Evolutionary conservation across 2,888 invertebrate genomes (phyloP).

Genomic region (Trissolcus brochymenae): DNA sequence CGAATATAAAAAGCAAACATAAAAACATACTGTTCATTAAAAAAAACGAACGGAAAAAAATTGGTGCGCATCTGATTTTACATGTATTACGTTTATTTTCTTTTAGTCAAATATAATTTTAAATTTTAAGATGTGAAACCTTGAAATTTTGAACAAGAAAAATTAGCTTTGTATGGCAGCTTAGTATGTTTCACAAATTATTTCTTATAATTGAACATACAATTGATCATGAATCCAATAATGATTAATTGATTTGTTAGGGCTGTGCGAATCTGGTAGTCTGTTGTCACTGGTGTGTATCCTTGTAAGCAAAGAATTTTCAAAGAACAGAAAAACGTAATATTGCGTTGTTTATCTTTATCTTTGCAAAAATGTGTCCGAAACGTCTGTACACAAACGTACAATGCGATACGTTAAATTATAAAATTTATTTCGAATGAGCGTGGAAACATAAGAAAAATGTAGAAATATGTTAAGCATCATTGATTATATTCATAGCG

Average conservation of each 20-base stretch:
- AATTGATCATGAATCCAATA: slow-evolving; percentile 67
- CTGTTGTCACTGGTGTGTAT: slow-evolving; percentile 62
- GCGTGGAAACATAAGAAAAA: slow-evolving; percentile 61
- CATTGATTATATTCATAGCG: slow-evolving; percentile 71
- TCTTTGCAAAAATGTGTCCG: slow-evolving; percentile 28
- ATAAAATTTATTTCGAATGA: slow-evolving; percentile 69
- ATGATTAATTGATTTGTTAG: slow-evolving; percentile 72
- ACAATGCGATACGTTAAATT: slow-evolving; percentile 51
- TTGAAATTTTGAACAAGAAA: not conserved
- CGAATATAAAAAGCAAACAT: slow-evolving; percentile 1
- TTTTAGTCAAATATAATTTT: slow-evolving; percentile 1
- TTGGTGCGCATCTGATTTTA: too few species aligned
- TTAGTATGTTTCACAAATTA: slow-evolving; percentile 45
- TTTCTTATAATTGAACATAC: slow-evolving; percentile 60
- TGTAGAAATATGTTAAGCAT: slow-evolving; percentile 70
- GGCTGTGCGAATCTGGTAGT: slow-evolving; percentile 75
- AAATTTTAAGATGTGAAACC: slow-evolving; percentile 9
- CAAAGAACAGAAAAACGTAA: slow-evolving; percentile 38
- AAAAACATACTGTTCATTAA: slow-evolving; percentile 6
- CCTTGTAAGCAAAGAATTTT: slow-evolving; percentile 52
- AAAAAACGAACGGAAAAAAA: slow-evolving; percentile 3
- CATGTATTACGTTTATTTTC: not conserved
- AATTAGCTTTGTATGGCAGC: slow-evolving; percentile 37
- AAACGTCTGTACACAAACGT: slow-evolving; percentile 20
- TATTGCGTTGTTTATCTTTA: slow-evolving; percentile 24